Evolutionary conservation across 2,797 vertebrate species (phyloP), one percentile per base, ranked within the genome.

Genomic region (Eurystomus glaucurus): DNA sequence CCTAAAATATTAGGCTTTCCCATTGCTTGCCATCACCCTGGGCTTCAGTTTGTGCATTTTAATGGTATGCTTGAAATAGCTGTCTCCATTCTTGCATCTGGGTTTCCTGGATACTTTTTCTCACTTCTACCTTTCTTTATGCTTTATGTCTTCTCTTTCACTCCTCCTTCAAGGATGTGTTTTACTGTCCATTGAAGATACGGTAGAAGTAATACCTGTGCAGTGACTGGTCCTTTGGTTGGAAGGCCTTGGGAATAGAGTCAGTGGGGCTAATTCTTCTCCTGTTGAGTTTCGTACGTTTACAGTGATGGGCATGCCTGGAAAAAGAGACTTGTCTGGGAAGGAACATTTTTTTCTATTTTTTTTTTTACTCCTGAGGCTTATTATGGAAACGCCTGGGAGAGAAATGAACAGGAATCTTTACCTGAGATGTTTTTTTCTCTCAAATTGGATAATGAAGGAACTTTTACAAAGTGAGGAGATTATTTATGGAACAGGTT

Each of bases 91-190:
- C 54, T 69, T 55, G 50, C 35, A 57, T 46, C 35, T 79, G 72
- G 55, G 52, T 72, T 58, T 94, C n/a, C 74, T 33, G 39, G 50
- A 66, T 58, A n/a, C 7, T 79, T 90, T 58, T 85, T 43, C 15
- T 71, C 46, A 51, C 19, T 50, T 74, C 35, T 68, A 22, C 18
- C 9, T 25, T 52, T 35, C 25, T 64, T 87, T 51, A 57, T 43
- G 46, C 60, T 81, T 78, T 15, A 15, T 66, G 9, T 54, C 33
- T 88, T 92, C 29, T 57, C 43, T 81, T 72, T 93, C n/a, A n/a
- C 21, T 61, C 13, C 15, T 87, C 7, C n/a, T 88, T 70, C 58
- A 58, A 14, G 23, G 21, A 23, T 45, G 20, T 45, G 9, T 43
- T 93, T 85, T 72, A 41, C 46, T 76, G 22, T 68, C 64, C 14